Evolutionary conservation across 2,797 vertebrate genomes (phyloP).

Genomic region (Staurois parvus): DNA sequence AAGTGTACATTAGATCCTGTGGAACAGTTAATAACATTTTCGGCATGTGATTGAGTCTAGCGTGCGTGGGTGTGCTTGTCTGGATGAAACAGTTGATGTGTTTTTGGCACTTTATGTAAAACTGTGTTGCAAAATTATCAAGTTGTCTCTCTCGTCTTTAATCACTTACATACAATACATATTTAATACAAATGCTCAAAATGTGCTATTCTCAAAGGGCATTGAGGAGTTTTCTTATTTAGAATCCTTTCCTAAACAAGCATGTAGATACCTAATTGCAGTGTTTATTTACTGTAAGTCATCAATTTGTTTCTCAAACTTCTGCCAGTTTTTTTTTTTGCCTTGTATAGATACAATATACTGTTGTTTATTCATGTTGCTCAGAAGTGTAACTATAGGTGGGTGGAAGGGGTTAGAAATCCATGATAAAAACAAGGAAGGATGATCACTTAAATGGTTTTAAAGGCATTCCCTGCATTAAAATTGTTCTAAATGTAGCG

Average conservation of each 20-base stretch:
- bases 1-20: background rate
- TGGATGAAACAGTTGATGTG: constrained; percentile 14
- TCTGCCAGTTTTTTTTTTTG: no score
- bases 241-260: background rate
- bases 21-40: constrained; percentile 22
- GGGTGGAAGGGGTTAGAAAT: no score
- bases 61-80: constrained; percentile 45
- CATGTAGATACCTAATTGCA: background rate
- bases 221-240: background rate
- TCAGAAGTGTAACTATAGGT: no score
- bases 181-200: background rate
- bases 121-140: constrained; percentile 1
- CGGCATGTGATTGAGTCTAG: constrained; percentile 36
- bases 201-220: background rate
- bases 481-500: no score
- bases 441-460: no score
- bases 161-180: background rate
- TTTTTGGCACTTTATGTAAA: constrained; percentile 24
- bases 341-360: no score
- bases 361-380: no score
- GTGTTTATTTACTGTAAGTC: background rate
- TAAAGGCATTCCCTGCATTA: no score
- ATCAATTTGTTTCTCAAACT: no score
- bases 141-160: constrained; percentile 3
- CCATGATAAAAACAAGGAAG: no score